phyloP scores from a whole-genome alignment of 2,797 vertebrate species.

The Sebastes taczanowskii region DNA sequence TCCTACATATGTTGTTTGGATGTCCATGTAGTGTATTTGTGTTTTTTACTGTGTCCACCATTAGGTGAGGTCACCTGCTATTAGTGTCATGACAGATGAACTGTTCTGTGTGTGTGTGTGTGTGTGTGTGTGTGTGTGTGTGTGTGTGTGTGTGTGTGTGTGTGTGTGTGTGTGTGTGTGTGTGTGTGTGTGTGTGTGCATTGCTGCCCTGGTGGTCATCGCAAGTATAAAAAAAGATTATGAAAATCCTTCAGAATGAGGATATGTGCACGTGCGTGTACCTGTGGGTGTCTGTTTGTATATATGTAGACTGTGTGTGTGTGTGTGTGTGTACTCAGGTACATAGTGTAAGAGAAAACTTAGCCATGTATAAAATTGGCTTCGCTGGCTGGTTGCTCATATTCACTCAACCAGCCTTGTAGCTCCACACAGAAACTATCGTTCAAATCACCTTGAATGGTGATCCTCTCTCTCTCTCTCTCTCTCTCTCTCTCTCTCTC shows the following conservation, averaged over 20 bases:
- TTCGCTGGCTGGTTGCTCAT: slow-evolving; percentile 67
- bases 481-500: slow-evolving; percentile 4
- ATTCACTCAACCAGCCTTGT: slow-evolving; percentile 68
- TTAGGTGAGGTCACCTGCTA: neutral
- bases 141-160: neutral
- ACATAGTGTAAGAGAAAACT: slow-evolving; percentile 69
- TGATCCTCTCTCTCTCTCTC: slow-evolving; percentile 26
- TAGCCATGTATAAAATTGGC: slow-evolving; percentile 79
- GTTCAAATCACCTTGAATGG: slow-evolving; percentile 70
- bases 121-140: slow-evolving; percentile 7
- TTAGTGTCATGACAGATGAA: neutral
- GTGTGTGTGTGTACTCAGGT: slow-evolving; percentile 40
- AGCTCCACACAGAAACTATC: slow-evolving; percentile 62
- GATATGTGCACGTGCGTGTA: neutral
- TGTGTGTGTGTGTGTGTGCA: neutral
- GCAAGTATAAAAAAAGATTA: slow-evolving; percentile 13
- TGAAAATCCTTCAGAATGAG: slow-evolving; percentile 27
- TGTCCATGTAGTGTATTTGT: neutral
- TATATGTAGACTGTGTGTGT: slow-evolving; percentile 15
- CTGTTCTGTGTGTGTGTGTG: neutral
- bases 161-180: too few species aligned
- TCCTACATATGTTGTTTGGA: neutral
- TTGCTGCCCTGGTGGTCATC: slow-evolving; percentile 9
- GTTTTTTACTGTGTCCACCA: neutral
- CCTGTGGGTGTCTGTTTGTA: slow-evolving; percentile 8